phyloP scores from a whole-genome alignment of 30 jellyfish, hydroid and myxozoan genomes.

The Mastigias papua region DNA sequence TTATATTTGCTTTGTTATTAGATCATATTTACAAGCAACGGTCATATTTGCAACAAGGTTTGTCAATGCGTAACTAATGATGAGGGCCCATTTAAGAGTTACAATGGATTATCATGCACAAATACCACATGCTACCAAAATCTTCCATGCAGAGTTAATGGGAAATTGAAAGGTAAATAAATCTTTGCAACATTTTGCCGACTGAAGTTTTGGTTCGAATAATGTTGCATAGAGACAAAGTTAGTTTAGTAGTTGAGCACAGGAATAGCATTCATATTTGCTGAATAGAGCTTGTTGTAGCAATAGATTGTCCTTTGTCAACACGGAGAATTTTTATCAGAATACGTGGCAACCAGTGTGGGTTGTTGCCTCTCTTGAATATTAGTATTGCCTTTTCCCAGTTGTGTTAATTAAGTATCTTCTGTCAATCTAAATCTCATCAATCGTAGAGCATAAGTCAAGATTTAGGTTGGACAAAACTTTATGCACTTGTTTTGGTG shows the following conservation, averaged over 20 bases:
- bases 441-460: constrained; percentile 39
- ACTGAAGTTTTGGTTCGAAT: too few species aligned
- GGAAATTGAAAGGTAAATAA: constrained; percentile 13
- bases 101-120: constrained; percentile 9
- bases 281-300: too few species aligned
- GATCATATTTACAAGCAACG: not conserved
- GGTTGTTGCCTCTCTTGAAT: too few species aligned
- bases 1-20: not conserved
- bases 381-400: not conserved
- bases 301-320: too few species aligned
- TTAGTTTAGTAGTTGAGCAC: too few species aligned
- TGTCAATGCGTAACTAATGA: constrained; percentile 39
- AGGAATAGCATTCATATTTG: too few species aligned
- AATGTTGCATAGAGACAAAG: too few species aligned
- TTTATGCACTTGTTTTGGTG: constrained; percentile 81
- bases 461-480: constrained; percentile 43
- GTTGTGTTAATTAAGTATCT: not conserved
- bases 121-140: constrained; percentile 21
- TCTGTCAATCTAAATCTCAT: not conserved
- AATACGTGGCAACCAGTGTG: too few species aligned
- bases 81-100: not conserved
- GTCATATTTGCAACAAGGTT: constrained; percentile 36
- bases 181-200: too few species aligned
- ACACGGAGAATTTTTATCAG: too few species aligned
- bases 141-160: constrained; percentile 20